These are phyloP conservation scores for Biston betularia DNA, from an alignment of 2,888 invertebrate species.

Conservation along the genomic window DNA sequence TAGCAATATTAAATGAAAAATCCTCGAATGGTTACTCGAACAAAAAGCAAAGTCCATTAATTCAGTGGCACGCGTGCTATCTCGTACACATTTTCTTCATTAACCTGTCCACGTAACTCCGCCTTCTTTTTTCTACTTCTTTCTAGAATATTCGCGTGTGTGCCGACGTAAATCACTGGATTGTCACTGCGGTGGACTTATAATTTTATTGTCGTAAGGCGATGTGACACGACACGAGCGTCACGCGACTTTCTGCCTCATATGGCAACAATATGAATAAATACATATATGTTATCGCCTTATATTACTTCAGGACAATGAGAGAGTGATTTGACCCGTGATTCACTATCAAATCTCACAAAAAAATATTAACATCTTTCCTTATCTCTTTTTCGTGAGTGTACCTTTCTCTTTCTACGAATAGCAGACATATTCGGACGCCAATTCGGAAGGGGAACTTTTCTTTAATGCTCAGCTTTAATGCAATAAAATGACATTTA, in stretches of 20 bases:
- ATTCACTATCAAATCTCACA: background rate
- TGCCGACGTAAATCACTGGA: constrained; percentile 84
- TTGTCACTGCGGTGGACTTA: constrained; percentile 85
- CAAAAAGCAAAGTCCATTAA: constrained; percentile 47
- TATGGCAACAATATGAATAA: background rate
- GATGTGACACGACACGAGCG: constrained; percentile 73
- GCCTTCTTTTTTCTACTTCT: constrained; percentile 72
- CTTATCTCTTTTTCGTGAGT: background rate
- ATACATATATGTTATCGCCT: background rate
- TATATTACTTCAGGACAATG: too few relatives aligned
- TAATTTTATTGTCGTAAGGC: constrained; percentile 85
- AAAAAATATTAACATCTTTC: background rate
- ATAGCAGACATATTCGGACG: too few relatives aligned
- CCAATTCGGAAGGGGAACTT: too few relatives aligned
- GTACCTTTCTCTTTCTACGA: too few relatives aligned
- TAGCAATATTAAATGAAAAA: constrained; percentile 9
- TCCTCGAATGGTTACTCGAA: constrained; percentile 28
- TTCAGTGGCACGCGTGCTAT: constrained; percentile 72
- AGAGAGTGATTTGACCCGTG: background rate
- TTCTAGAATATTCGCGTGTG: constrained; percentile 81
- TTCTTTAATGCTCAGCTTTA: too few relatives aligned
- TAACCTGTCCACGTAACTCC: constrained; percentile 68
- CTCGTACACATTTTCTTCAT: constrained; percentile 79
- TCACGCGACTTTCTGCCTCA: constrained; percentile 67
- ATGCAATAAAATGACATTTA: too few relatives aligned